These are phyloP conservation scores for Zelleria hepariella DNA, from an alignment of 2,888 invertebrate genomes.

Conservation along the genomic window DNA sequence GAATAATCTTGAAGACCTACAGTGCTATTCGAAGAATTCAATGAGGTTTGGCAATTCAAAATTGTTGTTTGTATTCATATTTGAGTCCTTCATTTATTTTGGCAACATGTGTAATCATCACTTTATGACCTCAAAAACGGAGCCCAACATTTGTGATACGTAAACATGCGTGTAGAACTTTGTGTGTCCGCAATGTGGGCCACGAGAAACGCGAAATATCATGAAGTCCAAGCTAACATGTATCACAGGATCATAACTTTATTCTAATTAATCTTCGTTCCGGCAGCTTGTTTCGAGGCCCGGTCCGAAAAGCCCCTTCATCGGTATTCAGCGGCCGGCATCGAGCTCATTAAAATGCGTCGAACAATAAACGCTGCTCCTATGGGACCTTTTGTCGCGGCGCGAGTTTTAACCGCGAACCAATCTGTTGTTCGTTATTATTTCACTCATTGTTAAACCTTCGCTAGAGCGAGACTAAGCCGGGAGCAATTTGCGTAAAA, in stretches of 20 bases:
- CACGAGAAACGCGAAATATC: neutral
- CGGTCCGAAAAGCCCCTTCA: constrained; percentile 19
- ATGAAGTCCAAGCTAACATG: neutral
- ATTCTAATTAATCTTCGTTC: neutral
- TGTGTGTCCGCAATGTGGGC: neutral
- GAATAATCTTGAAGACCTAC: neutral
- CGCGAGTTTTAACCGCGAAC: constrained; percentile 52
- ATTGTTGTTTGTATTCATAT: neutral
- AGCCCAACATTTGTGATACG: neutral
- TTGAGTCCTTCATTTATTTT: neutral
- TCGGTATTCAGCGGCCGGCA: constrained; percentile 51
- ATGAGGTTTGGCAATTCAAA: neutral
- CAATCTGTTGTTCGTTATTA: constrained; percentile 54
- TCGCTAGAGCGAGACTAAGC: constrained; percentile 7
- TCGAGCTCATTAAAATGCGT: constrained; percentile 63
- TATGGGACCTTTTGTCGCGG: constrained; percentile 45
- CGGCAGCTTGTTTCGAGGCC: neutral
- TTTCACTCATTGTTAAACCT: constrained; percentile 34
- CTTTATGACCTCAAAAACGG: neutral
- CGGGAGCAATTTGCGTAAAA: constrained; percentile 5
- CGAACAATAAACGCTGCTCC: constrained; percentile 54
- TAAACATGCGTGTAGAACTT: constrained; percentile 3
- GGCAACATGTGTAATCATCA: neutral
- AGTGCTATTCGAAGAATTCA: neutral
- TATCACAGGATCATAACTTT: neutral